A percentile compares a stretch with the other conserved stretches of the same genome.
Conservation (phyloP, 2,797 vertebrate genomes). For the Aplochiton taeniatus region DNA sequence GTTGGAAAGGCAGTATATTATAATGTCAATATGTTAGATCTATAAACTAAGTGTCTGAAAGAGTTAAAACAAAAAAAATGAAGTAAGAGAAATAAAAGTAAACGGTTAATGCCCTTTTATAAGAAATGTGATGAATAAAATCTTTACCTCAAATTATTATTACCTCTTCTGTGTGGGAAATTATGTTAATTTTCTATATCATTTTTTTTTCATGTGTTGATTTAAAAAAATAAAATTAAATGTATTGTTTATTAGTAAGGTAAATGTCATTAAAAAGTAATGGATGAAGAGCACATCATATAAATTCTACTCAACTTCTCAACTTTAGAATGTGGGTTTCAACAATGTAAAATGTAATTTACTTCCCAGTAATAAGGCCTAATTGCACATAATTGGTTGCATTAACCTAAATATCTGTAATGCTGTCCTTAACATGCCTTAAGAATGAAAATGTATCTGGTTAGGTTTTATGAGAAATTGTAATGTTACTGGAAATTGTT, state of each 20-base stretch:
- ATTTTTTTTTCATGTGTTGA: slow-evolving; percentile 16
- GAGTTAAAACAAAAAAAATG: neutral
- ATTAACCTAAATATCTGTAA: slow-evolving; percentile 17
- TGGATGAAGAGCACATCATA: neutral
- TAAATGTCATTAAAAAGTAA: neutral
- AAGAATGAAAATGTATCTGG: slow-evolving; percentile 31
- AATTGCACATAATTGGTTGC: slow-evolving; percentile 15
- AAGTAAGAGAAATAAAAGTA: neutral
- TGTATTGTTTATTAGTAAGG: slow-evolving; percentile 16
- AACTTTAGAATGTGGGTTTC: neutral
- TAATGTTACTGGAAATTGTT: neutral
- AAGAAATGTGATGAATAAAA: slow-evolving; percentile 34
- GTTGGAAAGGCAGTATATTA: slow-evolving; percentile 5
- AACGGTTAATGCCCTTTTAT: slow-evolving; percentile 21
- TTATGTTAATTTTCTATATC: slow-evolving; percentile 20
- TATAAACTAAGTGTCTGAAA: no score
- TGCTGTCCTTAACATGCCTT: slow-evolving; percentile 43
- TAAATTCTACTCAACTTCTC: slow-evolving; percentile 6
- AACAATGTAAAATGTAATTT: neutral
- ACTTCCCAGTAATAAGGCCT: slow-evolving; percentile 15
- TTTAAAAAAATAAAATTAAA: slow-evolving; percentile 6
- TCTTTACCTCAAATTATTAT: slow-evolving; percentile 38
- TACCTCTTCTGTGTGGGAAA: slow-evolving; percentile 24
- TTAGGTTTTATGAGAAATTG: slow-evolving; percentile 1
- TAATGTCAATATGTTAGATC: no score